Base-by-base conservation (phyloP, 2,888 invertebrate species). In the Punctoribates punctum region DNA sequence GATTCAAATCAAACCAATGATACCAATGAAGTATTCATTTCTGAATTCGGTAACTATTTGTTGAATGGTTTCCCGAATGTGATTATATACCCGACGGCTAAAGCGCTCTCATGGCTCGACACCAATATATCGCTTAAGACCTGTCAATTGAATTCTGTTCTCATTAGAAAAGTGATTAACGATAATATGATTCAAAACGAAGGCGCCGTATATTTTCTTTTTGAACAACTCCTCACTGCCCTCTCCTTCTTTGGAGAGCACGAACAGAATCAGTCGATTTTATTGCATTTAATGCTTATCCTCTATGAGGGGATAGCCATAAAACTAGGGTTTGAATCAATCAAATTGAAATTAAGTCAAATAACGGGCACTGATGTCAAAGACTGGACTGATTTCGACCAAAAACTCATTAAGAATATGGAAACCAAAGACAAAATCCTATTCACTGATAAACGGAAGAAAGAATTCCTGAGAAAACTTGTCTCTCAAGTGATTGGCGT, bases 161-260 rank as follows among this genome's bases (percentile, higher is more conserved):
- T 77, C 11, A 27, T 77, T 13, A n/a, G 46, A 3, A 51, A 76
- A 23, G 38, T 77, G 11, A 51, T 76, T 51, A 54, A n/a, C 17
- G 65, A 73, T 27, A 46, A 73, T 23, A 48, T 76, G 46, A 73
- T 77, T 42, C 42, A 65, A 48, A 67, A 29, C 23, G 42, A 38
- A 62, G n/a, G 73, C 25, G 73, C 65, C n/a, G 73, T 46, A 73
- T 29, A 23, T 27, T 73, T 76, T 38, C 42, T 76, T 15, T 67
- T 77, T 20, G 60, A 74, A 25, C 54, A 77, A 11, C 23, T 77
- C 20, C 20, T 77, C 11, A 75, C 29, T n/a, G 62, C 60, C 11
- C 42, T 77, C 11, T 46, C 67, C 15, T 75, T 46, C 25, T 77
- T 76, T 48, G 77, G 77, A 17, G 75, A 77, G 62, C 75, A 77